A percentile compares a stretch with the other conserved stretches of the same genome.
Conservation (phyloP, 1,140 invertebrate species). For the Musca vetustissima region DNA sequence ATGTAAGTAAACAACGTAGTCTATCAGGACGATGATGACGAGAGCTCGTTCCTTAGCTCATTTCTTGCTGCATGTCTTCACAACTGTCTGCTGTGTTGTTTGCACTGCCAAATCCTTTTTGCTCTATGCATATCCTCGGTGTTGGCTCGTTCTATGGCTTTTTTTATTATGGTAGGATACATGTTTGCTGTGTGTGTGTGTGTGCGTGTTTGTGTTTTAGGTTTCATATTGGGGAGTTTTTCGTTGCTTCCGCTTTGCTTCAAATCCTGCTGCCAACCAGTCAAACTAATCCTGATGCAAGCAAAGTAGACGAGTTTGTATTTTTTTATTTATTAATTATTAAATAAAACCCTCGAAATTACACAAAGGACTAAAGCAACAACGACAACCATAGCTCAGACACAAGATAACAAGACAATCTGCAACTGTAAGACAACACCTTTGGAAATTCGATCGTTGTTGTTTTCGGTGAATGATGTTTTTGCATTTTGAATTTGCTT, state of each 20-base stretch:
- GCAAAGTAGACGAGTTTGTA: no score
- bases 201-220: no score
- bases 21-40: no score
- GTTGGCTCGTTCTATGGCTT: background rate
- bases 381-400: background rate
- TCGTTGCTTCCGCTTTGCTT: no score
- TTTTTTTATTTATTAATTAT: no score
- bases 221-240: no score
- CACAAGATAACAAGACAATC: background rate
- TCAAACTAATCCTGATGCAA: background rate
- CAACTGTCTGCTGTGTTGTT: background rate
- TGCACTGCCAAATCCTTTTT: background rate
- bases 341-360: background rate
- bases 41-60: constrained; percentile 8
- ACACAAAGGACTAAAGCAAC: background rate
- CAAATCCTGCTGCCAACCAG: background rate
- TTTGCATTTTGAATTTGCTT: no score
- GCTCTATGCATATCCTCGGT: background rate
- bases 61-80: no score
- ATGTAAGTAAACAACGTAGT: no score
- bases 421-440: constrained; percentile 19
- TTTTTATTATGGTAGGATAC: no score
- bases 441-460: constrained; percentile 2
- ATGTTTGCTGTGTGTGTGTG: no score
- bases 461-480: background rate